Base-by-base conservation (phyloP, 2,797 vertebrate genomes). In the Oreonectes daqikongensis region DNA sequence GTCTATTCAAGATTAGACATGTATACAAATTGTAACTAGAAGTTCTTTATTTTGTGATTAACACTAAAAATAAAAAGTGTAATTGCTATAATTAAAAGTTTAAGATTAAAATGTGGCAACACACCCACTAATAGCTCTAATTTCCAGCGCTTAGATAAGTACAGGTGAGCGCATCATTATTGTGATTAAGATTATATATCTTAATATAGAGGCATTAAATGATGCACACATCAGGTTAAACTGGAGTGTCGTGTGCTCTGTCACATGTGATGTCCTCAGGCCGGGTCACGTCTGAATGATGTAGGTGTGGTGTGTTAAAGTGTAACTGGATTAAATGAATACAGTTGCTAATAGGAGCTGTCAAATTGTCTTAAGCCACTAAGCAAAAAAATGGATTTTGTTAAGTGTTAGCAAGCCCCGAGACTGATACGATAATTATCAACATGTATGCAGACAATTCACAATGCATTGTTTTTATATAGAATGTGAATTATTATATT, bases 231-330 rank as follows among this genome's bases (percentile, higher is more conserved):
- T 80, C 78, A 20, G 67, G 80, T 76, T 20, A 72, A 78, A 81
- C 83, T 79, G 72, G 78, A 65, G 60, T 42, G 55, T 77, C 74
- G 75, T 72, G 22, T 28, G 60, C 15, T 55, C 38, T 32, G 57
- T 40, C 66, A 35, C 61, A 52, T 50, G 73, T 68, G 66, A 69
- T 52, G 61, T 40, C 26, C 28, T 17, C 17, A 40, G 35, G 26
- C 24, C 24, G 32, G 40, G 35, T 65, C 69, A 73, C 70, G 48
- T 70, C 61, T 79, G 24, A 35, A 69, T 66, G 44, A 40, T 59
- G 40, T 40, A 78, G 80, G 83, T 80, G 78, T 67, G 75, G 78
- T 26, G 22, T 40, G 61, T 72, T 76, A 79, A 26, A 63, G n/a
- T 10, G 55, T 46, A 66, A 71, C 61, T 79, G 78, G 71, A 59